Evolutionary conservation across 2,888 invertebrate species (phyloP).

Genomic region (Allygus modestus): DNA sequence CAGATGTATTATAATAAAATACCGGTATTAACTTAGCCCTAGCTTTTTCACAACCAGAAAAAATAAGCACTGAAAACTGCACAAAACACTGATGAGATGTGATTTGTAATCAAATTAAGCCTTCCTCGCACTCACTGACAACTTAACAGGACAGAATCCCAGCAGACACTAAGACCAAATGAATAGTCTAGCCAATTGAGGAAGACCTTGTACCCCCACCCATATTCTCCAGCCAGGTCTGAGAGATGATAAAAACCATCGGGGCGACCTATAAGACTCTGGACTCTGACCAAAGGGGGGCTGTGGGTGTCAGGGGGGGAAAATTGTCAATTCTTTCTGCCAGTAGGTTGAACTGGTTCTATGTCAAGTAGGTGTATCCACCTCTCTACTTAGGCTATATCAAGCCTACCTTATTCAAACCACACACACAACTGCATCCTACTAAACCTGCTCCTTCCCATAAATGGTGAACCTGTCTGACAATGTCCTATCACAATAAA

Average conservation of each 20-base stretch:
- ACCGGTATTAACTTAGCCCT: too few species aligned
- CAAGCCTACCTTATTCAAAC: slow-evolving; percentile 60
- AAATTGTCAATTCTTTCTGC: slow-evolving; percentile 58
- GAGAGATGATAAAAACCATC: slow-evolving; percentile 54
- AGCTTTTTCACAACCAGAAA: not conserved
- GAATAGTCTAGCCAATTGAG: slow-evolving; percentile 58
- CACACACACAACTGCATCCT: slow-evolving; percentile 57
- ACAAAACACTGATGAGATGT: slow-evolving; percentile 8
- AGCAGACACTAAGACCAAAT: slow-evolving; percentile 61
- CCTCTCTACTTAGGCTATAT: slow-evolving; percentile 60
- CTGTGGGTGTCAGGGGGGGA: slow-evolving; percentile 43
- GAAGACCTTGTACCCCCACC: slow-evolving; percentile 63
- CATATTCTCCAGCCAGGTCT: slow-evolving; percentile 58
- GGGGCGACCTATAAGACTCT: slow-evolving; percentile 59
- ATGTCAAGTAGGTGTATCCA: slow-evolving; percentile 63
- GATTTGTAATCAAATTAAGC: slow-evolving; percentile 45
- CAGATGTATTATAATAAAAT: too few species aligned
- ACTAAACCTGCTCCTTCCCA: slow-evolving; percentile 55
- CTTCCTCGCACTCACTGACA: slow-evolving; percentile 57
- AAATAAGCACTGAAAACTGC: slow-evolving; percentile 5
- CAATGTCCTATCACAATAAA: slow-evolving; percentile 48
- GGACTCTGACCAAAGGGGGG: slow-evolving; percentile 57
- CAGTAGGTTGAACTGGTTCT: slow-evolving; percentile 39
- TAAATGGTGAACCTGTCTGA: slow-evolving; percentile 58
- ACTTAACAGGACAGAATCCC: slow-evolving; percentile 62